Conservation (phyloP, 2,888 invertebrate genomes). For the Timema podura region DNA sequence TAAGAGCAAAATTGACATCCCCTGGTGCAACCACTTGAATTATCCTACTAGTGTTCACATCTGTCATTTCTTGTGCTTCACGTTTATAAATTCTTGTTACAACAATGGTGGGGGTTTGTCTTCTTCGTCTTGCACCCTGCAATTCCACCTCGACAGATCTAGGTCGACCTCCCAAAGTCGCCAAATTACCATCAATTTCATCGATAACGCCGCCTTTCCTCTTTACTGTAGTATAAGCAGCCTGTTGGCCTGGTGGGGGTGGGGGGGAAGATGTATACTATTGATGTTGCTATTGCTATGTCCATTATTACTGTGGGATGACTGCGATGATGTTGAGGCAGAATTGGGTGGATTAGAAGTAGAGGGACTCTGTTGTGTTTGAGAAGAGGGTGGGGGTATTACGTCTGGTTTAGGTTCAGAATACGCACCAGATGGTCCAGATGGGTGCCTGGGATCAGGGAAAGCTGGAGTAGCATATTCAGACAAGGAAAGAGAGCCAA, state of each 20-base stretch:
- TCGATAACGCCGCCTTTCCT: constrained; percentile 63
- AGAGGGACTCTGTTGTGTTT: constrained; percentile 49
- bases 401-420: constrained; percentile 78
- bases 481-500: constrained; percentile 56
- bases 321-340: constrained; percentile 52
- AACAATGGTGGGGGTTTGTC: constrained; percentile 55
- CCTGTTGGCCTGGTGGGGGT: constrained; percentile 76
- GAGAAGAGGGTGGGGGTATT: constrained; percentile 77
- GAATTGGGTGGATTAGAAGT: constrained; percentile 62
- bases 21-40: constrained; percentile 48
- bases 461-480: constrained; percentile 45
- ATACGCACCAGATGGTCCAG: constrained; percentile 75
- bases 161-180: constrained; percentile 79
- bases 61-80: constrained; percentile 77
- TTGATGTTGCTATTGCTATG: constrained; percentile 40
- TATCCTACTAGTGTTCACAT: constrained; percentile 44
- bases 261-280: constrained; percentile 75
- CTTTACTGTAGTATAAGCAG: constrained; percentile 78
- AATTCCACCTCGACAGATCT: constrained; percentile 83
- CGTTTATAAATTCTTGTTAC: constrained; percentile 75
- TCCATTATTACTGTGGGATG: constrained; percentile 26
- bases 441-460: constrained; percentile 84
- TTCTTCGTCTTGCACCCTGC: constrained; percentile 66
- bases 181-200: constrained; percentile 72
- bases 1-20: constrained; percentile 60